Base-by-base conservation (phyloP, 2,113 vertebrate species). In the Bombycilla garrulus region DNA sequence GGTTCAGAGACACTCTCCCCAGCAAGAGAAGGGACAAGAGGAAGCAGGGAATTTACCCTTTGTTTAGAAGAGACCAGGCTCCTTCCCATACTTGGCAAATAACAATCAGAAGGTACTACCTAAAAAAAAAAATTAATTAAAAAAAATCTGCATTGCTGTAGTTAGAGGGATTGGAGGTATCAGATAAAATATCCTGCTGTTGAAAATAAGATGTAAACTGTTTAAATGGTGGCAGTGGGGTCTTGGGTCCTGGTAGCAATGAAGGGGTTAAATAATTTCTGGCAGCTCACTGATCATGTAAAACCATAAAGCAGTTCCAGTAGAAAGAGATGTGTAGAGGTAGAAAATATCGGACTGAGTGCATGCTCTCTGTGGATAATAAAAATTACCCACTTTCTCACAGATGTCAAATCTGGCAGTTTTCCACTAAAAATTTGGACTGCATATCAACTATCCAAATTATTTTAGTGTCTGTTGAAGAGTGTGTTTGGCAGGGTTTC, bases 371-470 rank as follows among this genome's bases (percentile, higher is more conserved):
- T 97, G 96, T 95, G 97, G 96, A 98, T 98, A 97, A 98, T 98
- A 98, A 98, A 98, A 98, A 98, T 98, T 97, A 97, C 97, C 97
- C 97, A 97, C 97, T 98, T 98, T 98, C 97, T 97, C 98, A 97
- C 98, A 98, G 98, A 98, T 98, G 98, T 98, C 97, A 40, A 97
- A 97, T 97, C 98, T 98, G 98, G 98, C 98, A 97, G 95, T 96
- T 97, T 97, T 98, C 98, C 98, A 98, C 93, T 92, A 96, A 98
- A 97, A 98, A 97, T 98, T 98, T 98, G 98, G 98, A 98, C 97
- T 95, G 98, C 96, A 94, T 98, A 97, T 98, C 97, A 98, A 97
- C 97, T 97, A 97, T 97, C 97, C 97, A 97, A 97, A 98, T 98
- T 98, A 98, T 98, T 98, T 98, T 98, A 97, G 97, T 98, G 97